Conservation (phyloP, 2,113 vertebrate genomes). For the Rhabdornis inornatus region DNA sequence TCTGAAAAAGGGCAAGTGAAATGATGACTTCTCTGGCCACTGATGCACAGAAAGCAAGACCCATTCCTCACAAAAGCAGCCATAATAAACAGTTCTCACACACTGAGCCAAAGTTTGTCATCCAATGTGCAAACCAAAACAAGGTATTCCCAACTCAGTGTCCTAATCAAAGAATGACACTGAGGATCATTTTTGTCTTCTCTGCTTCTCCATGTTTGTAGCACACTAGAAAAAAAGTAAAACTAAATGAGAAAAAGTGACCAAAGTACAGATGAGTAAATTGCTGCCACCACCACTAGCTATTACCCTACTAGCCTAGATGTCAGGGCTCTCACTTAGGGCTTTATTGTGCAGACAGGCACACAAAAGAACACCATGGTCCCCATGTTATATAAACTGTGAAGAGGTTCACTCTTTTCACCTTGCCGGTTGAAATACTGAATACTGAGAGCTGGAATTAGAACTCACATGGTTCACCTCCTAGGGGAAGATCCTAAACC, state of each 20-base stretch:
- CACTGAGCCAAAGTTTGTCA: background rate
- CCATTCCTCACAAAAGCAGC: background rate
- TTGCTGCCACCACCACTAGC: background rate
- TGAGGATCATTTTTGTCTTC: background rate
- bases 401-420: background rate
- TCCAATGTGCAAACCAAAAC: background rate
- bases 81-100: background rate
- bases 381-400: rapidly evolving
- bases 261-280: background rate
- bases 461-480: background rate
- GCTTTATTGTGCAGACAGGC: background rate
- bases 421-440: background rate
- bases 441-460: background rate
- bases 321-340: background rate
- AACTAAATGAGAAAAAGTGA: background rate
- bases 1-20: background rate
- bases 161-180: background rate
- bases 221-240: background rate
- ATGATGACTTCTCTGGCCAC: background rate
- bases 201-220: background rate
- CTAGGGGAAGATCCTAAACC: background rate
- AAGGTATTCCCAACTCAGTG: background rate
- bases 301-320: background rate
- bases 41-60: background rate
- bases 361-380: background rate